Evolutionary conservation across 2,113 vertebrate species (phyloP).

Genomic region (Diglossa brunneiventris): DNA sequence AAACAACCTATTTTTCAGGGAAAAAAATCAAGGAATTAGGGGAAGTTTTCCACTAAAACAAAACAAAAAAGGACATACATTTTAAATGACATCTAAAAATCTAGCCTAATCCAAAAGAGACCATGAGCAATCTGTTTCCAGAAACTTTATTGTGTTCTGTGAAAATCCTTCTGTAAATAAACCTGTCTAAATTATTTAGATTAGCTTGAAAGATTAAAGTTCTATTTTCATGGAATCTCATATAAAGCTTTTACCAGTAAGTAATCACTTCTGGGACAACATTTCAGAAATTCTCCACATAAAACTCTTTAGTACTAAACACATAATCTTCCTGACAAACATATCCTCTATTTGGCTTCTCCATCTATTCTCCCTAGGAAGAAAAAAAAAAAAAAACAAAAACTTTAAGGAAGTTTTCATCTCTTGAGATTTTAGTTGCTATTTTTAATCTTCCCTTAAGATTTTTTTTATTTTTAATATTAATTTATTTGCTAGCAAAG

Average conservation of each 20-base stretch:
- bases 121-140: neutral
- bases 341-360: neutral
- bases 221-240: slow-evolving; percentile 23
- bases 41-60: neutral
- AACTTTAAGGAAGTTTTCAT: neutral
- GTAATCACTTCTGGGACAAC: slow-evolving; percentile 24
- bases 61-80: neutral
- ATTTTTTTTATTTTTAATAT: neutral
- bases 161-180: slow-evolving; percentile 26
- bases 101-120: slow-evolving; percentile 17
- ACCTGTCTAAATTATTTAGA: slow-evolving; percentile 34
- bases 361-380: neutral
- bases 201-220: slow-evolving; percentile 12
- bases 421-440: neutral
- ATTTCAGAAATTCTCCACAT: neutral
- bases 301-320: neutral
- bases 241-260: slow-evolving; percentile 33
- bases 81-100: neutral
- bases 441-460: neutral
- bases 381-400: neutral
- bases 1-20: neutral
- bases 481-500: neutral
- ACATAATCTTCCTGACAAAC: slow-evolving; percentile 15
- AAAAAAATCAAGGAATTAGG: neutral
- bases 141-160: neutral